Conservation (phyloP, 2,888 invertebrate species). For the Troides aeacus region DNA sequence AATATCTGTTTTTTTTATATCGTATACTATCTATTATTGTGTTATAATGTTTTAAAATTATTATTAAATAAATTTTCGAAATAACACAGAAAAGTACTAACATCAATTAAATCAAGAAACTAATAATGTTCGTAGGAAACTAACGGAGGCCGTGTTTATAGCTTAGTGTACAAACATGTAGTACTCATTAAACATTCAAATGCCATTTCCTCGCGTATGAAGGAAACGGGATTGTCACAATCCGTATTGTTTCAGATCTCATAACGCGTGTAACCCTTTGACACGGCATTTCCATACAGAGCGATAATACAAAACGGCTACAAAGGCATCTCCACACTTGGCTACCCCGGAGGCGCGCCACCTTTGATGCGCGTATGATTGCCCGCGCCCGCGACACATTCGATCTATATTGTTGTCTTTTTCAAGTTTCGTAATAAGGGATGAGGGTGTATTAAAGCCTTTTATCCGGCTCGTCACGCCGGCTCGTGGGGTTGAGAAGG, state of each 20-base stretch:
- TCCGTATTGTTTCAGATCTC: constrained; percentile 77
- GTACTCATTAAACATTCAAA: constrained; percentile 76
- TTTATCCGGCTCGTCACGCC: constrained; percentile 80
- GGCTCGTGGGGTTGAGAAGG: constrained; percentile 74
- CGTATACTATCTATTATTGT: too few relatives aligned
- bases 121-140: constrained; percentile 20
- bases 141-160: constrained; percentile 45
- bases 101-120: constrained; percentile 6
- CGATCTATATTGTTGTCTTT: constrained; percentile 80
- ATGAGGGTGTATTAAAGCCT: constrained; percentile 81
- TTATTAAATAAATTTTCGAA: neutral
- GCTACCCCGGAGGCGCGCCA: constrained; percentile 67
- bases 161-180: constrained; percentile 48
- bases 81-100: neutral
- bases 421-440: constrained; percentile 81
- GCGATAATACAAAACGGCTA: constrained; percentile 64
- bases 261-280: constrained; percentile 76
- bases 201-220: constrained; percentile 69
- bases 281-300: constrained; percentile 55
- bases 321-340: constrained; percentile 75
- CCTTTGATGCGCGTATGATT: constrained; percentile 80
- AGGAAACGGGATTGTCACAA: constrained; percentile 76
- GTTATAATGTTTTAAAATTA: neutral
- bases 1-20: neutral
- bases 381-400: constrained; percentile 80